Conservation (phyloP, 2,888 invertebrate genomes). For the Coelopa pilipes region DNA sequence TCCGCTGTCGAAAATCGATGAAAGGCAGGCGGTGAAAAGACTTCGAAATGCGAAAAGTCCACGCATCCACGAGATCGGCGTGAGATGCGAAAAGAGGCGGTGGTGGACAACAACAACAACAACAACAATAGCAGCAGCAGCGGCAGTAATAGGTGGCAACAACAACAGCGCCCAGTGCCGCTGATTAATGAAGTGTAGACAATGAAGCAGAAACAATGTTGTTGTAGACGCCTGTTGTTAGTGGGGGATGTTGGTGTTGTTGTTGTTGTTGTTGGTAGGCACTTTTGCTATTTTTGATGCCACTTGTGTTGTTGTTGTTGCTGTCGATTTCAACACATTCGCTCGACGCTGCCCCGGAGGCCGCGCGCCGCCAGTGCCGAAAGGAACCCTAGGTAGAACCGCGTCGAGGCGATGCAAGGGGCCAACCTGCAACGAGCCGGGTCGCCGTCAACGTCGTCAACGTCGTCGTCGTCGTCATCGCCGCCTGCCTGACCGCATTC, state of each 20-base stretch:
- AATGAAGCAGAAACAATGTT: constrained; percentile 43
- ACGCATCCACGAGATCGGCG: too few relatives aligned
- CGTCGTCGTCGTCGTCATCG: too few relatives aligned
- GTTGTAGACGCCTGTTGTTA: not conserved
- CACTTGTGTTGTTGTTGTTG: not conserved
- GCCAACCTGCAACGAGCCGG: constrained; percentile 5
- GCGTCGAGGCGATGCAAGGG: not conserved
- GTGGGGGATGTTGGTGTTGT: not conserved
- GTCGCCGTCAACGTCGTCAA: too few relatives aligned
- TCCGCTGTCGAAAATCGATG: too few relatives aligned
- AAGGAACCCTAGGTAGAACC: not conserved
- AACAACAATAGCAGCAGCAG: too few relatives aligned
- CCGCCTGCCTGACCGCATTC: too few relatives aligned
- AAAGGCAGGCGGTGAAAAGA: too few relatives aligned
- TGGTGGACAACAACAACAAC: too few relatives aligned
- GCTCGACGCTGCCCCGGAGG: not conserved
- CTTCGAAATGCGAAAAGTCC: too few relatives aligned
- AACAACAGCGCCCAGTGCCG: constrained; percentile 5
- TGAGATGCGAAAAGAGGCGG: too few relatives aligned
- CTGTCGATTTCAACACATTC: not conserved
- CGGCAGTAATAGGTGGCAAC: too few relatives aligned
- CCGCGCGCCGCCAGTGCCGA: too few relatives aligned
- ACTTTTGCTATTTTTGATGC: not conserved
- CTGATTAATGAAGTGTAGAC: constrained; percentile 60
- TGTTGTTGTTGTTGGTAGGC: not conserved